phyloP scores from a whole-genome alignment of 2,797 vertebrate genomes.

The Hozukius guyotensis region DNA sequence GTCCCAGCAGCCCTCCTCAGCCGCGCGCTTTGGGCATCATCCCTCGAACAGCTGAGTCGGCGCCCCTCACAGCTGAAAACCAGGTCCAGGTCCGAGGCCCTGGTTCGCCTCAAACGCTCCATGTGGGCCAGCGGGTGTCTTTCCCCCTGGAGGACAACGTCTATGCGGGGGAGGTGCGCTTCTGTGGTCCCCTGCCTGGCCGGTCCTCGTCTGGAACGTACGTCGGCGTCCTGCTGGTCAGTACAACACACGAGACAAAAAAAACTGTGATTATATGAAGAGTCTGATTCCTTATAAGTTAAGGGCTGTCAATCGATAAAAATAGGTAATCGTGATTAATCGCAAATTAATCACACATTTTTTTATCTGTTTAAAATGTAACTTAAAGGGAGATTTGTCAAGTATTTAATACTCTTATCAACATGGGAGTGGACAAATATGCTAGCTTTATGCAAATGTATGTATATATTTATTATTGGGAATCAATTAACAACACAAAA shows the following conservation, averaged over 20 bases:
- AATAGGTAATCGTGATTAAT: too few species aligned
- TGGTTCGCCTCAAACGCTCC: conserved; percentile 23
- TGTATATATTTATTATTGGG: too few species aligned
- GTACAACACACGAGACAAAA: neutral
- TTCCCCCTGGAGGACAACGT: conserved; percentile 58
- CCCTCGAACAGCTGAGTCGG: conserved; percentile 60
- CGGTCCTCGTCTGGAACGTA: conserved; percentile 42
- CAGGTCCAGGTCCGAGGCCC: conserved; percentile 29
- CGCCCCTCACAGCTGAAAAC: neutral
- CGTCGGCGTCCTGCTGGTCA: conserved; percentile 82
- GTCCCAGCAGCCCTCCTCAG: conserved; percentile 26
- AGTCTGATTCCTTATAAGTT: neutral
- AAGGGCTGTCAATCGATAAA: too few species aligned
- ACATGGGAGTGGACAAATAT: too few species aligned
- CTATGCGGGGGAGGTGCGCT: conserved; percentile 72
- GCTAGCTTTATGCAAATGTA: too few species aligned
- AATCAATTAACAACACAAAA: too few species aligned
- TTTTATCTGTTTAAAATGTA: too few species aligned
- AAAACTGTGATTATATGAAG: neutral
- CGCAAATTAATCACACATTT: too few species aligned
- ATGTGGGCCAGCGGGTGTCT: conserved; percentile 74
- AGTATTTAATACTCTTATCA: too few species aligned
- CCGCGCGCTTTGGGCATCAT: conserved; percentile 24
- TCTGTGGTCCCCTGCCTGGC: conserved; percentile 72
- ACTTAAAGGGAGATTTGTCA: too few species aligned